These are phyloP conservation scores for Microctenopoma lineatum DNA, from an alignment of 2,797 vertebrate species.

Conservation along the genomic window DNA sequence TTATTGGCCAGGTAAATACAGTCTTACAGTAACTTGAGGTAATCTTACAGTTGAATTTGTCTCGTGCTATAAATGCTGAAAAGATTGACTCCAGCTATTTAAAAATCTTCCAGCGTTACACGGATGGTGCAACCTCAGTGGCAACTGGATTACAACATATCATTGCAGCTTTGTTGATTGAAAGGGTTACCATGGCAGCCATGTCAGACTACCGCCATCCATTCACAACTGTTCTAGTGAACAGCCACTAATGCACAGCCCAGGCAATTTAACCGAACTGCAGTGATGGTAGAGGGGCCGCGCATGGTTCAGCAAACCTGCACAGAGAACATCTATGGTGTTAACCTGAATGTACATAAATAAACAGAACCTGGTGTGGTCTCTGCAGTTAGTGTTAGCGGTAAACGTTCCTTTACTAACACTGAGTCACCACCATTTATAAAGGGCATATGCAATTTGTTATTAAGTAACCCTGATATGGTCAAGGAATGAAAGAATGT, in stretches of 20 bases:
- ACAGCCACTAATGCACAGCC: slow-evolving; percentile 27
- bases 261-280: slow-evolving; percentile 21
- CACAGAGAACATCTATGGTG: too few relatives aligned
- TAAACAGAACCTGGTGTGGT: slow-evolving; percentile 18
- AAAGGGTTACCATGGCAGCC: slow-evolving; percentile 42
- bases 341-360: slow-evolving; percentile 8
- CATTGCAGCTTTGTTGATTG: slow-evolving; percentile 49
- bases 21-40: background rate
- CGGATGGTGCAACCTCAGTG: slow-evolving; percentile 34
- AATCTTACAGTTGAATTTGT: background rate
- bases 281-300: slow-evolving; percentile 4
- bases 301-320: slow-evolving; percentile 17
- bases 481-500: slow-evolving; percentile 10
- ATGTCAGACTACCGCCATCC: slow-evolving; percentile 34
- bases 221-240: slow-evolving; percentile 36
- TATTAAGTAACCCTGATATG: slow-evolving; percentile 40
- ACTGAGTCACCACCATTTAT: slow-evolving; percentile 48
- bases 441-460: slow-evolving; percentile 13
- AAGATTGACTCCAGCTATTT: slow-evolving; percentile 1
- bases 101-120: slow-evolving; percentile 17
- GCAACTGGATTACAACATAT: slow-evolving; percentile 46
- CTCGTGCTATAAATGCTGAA: slow-evolving; percentile 8
- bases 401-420: slow-evolving; percentile 15
- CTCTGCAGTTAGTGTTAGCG: slow-evolving; percentile 21
- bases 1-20: background rate